phyloP scores from a whole-genome alignment of 2,888 invertebrate genomes.

The Marasmarcha lunaedactyla region DNA sequence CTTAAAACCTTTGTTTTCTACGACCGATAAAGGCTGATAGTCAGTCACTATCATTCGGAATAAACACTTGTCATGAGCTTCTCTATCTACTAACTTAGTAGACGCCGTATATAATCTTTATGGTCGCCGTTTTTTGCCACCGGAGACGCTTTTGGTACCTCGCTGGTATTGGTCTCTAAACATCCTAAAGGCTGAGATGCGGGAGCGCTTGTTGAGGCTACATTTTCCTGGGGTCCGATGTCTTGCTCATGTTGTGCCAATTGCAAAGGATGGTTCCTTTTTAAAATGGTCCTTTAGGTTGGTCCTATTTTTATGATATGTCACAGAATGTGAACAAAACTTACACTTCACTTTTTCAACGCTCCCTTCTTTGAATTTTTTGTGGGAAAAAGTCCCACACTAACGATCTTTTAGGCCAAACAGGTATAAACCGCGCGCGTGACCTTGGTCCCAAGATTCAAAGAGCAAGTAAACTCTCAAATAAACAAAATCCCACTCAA shows the following conservation, averaged over 20 bases:
- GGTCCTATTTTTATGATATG: background rate
- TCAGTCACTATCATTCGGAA: background rate
- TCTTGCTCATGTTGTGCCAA: background rate
- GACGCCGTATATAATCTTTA: background rate
- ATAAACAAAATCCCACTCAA: too few species aligned
- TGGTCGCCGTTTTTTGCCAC: conserved; percentile 1
- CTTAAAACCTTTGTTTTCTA: conserved; percentile 1
- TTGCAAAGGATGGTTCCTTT: conserved; percentile 2
- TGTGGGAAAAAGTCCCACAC: conserved; percentile 1
- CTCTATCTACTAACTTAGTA: background rate
- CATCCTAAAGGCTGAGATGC: background rate
- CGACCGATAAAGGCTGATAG: background rate
- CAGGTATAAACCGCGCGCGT: background rate
- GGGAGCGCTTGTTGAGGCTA: background rate
- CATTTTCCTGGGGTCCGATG: background rate
- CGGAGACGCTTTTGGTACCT: background rate
- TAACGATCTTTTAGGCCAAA: background rate
- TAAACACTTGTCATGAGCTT: background rate
- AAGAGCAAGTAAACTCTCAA: too few species aligned
- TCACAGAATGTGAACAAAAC: background rate
- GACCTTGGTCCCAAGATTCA: background rate
- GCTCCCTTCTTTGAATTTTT: background rate
- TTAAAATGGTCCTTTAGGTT: conserved; percentile 3
- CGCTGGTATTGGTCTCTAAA: too few species aligned
- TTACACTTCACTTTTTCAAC: background rate